These are phyloP conservation scores for Diplazon laetatorius DNA, from an alignment of 2,888 invertebrate species.

Conservation along the genomic window DNA sequence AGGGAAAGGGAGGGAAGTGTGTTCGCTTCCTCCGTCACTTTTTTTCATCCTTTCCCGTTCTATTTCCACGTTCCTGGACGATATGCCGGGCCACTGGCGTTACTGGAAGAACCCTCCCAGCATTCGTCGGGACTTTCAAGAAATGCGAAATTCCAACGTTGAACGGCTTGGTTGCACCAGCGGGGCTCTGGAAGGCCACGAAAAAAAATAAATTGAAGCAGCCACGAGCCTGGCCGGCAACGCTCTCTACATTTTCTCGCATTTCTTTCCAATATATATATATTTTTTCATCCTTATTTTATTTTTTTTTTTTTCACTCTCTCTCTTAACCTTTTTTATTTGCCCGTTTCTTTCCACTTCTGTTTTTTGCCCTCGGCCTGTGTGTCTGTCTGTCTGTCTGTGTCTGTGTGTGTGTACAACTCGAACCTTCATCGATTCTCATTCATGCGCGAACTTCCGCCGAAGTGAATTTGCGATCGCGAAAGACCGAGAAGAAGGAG, in stretches of 20 bases:
- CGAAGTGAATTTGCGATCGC: conserved; percentile 73
- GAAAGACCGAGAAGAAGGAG: conserved; percentile 22
- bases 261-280: conserved; percentile 31
- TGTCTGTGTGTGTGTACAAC: conserved; percentile 32
- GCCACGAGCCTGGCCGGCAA: conserved; percentile 64
- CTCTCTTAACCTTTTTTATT: too few relatives aligned
- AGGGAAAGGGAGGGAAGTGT: too few relatives aligned
- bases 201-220: conserved; percentile 77
- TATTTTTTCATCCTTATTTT: conserved; percentile 33
- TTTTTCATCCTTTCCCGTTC: not conserved
- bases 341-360: conserved; percentile 22
- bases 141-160: conserved; percentile 77
- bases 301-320: conserved; percentile 20
- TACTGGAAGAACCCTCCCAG: conserved; percentile 47
- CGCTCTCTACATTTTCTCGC: not conserved
- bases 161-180: conserved; percentile 40
- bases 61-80: conserved; percentile 1
- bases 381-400: conserved; percentile 18
- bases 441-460: conserved; percentile 75
- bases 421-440: conserved; percentile 72
- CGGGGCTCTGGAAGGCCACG: conserved; percentile 52
- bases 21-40: conserved; percentile 14
- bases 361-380: conserved; percentile 22
- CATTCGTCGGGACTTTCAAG: conserved; percentile 70
- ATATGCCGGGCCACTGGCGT: conserved; percentile 26